Evolutionary conservation across 2,797 vertebrate species (phyloP).

Genomic region (Esox lucius): DNA sequence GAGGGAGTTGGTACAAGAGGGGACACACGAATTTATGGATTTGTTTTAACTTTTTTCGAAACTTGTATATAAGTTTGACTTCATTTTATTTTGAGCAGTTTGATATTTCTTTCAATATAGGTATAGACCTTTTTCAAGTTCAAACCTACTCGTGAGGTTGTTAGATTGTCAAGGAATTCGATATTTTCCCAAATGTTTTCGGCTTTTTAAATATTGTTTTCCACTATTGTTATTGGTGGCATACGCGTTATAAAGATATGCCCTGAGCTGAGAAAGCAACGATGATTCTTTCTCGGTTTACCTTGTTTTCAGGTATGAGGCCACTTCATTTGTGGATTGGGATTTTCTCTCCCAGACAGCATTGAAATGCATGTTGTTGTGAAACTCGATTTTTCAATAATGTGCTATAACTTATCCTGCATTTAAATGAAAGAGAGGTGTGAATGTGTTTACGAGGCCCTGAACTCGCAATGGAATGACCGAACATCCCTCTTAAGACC

Average conservation of each 20-base stretch:
- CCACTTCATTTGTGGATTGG: constrained; percentile 75
- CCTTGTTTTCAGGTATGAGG: constrained; percentile 1
- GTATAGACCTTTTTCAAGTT: neutral
- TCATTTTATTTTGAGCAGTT: neutral
- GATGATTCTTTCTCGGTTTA: neutral
- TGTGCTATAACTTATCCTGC: constrained; percentile 72
- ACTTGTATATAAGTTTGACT: neutral
- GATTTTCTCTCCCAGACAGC: constrained; percentile 66
- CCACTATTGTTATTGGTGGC: no score
- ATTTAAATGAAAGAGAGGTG: constrained; percentile 80
- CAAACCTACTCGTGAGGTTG: neutral
- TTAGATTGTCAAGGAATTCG: neutral
- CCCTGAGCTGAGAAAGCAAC: neutral
- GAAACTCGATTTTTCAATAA: constrained; percentile 68
- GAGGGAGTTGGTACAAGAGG: neutral
- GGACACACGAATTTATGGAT: neutral
- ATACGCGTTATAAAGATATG: neutral
- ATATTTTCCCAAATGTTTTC: neutral
- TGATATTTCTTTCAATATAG: neutral
- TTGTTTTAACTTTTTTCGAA: neutral
- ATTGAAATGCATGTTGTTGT: constrained; percentile 76
- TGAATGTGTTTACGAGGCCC: constrained; percentile 75
- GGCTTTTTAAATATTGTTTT: neutral
- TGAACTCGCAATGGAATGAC: constrained; percentile 63
- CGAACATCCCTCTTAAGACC: constrained; percentile 52